A percentile compares a stretch with the other conserved stretches of the same genome.
Evolutionary conservation across 2,888 invertebrate species (phyloP).

Genomic region (Sylvicola fuscatus): DNA sequence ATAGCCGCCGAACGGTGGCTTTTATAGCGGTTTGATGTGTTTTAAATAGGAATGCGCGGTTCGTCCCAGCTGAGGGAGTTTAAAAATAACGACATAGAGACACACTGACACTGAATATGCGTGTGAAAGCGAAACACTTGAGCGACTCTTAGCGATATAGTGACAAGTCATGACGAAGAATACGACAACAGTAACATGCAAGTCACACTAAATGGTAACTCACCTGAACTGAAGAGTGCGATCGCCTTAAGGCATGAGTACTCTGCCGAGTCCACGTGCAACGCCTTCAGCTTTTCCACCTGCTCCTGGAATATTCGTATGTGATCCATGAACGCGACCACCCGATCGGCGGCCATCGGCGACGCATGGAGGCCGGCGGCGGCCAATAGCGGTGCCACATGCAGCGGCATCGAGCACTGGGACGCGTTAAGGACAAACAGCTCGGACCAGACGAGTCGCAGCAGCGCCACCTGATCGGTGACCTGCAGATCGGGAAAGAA

Average conservation of each 20-base stretch:
- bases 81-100: too few species aligned
- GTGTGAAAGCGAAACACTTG: too few species aligned
- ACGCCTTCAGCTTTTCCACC: constrained; percentile 92
- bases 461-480: constrained; percentile 82
- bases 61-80: too few species aligned
- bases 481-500: constrained; percentile 95
- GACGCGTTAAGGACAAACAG: constrained; percentile 94
- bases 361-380: constrained; percentile 91
- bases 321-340: constrained; percentile 97
- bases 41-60: too few species aligned
- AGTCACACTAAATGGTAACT: too few species aligned
- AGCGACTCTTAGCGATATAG: too few species aligned
- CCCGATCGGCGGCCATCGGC: constrained; percentile 93
- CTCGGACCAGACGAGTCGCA: constrained; percentile 92
- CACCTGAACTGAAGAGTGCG: constrained; percentile 97
- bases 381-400: constrained; percentile 86
- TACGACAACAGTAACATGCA: too few species aligned
- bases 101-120: too few species aligned
- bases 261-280: constrained; percentile 95
- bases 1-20: too few species aligned
- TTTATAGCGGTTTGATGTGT: too few species aligned
- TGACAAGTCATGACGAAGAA: too few species aligned
- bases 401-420: constrained; percentile 95
- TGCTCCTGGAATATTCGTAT: constrained; percentile 93
- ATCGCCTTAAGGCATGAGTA: constrained; percentile 98